Evolutionary conservation across 2,888 invertebrate genomes (phyloP).

Genomic region (Eucera pruinosa): DNA sequence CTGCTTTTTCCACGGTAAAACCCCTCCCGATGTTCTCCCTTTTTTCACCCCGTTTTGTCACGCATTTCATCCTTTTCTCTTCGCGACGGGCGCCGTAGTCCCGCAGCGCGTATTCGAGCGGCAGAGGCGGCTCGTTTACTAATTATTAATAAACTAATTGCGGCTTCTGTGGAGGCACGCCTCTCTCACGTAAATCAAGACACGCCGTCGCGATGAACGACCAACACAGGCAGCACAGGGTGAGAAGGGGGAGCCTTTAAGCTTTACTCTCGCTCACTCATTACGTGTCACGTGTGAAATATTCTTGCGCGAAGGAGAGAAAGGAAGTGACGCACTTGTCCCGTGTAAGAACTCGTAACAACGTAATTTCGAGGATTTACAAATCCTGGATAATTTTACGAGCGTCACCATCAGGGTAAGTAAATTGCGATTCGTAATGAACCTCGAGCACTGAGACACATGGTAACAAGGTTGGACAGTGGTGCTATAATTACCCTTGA

Average conservation of each 20-base stretch:
- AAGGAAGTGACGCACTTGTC: neutral
- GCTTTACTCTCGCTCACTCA: slow-evolving; percentile 68
- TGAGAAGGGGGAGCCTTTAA: slow-evolving; percentile 50
- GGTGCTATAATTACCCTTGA: too few species aligned
- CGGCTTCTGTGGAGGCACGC: slow-evolving; percentile 81
- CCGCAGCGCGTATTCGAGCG: slow-evolving; percentile 48
- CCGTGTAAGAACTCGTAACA: slow-evolving; percentile 53
- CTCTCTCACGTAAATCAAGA: slow-evolving; percentile 83
- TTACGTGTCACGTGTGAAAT: slow-evolving; percentile 71
- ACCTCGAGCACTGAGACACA: slow-evolving; percentile 24
- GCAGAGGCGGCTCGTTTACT: slow-evolving; percentile 77
- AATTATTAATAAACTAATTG: slow-evolving; percentile 84
- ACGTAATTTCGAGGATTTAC: slow-evolving; percentile 61
- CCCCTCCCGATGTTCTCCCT: neutral
- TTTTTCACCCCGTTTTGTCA: neutral
- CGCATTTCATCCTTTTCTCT: neutral
- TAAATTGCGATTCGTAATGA: slow-evolving; percentile 48
- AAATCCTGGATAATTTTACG: slow-evolving; percentile 58
- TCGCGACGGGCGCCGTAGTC: slow-evolving; percentile 52
- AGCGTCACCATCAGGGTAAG: slow-evolving; percentile 17
- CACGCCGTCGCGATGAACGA: slow-evolving; percentile 73
- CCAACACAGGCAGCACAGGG: neutral
- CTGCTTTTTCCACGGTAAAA: neutral
- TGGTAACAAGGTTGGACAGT: too few species aligned
- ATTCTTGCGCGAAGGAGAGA: slow-evolving; percentile 43